A percentile compares a stretch with the other conserved stretches of the same genome.
Conservation (phyloP, 1,140 invertebrate genomes). For the Aphidius ervi region DNA sequence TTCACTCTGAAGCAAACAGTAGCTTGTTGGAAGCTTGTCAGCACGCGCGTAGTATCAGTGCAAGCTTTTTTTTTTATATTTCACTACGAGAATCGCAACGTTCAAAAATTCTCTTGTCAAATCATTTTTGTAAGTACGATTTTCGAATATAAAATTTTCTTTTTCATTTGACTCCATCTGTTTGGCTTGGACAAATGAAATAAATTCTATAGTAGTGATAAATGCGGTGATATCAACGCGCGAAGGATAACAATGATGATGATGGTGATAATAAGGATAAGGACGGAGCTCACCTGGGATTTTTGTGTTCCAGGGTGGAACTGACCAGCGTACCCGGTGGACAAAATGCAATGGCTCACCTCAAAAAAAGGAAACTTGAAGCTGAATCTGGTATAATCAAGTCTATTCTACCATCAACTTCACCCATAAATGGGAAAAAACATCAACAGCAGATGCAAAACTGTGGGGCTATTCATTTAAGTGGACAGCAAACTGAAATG, state of each 20-base stretch:
- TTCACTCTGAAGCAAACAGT: conserved; percentile 49
- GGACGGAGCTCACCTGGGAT: conserved; percentile 44
- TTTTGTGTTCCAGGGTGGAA: conserved; percentile 56
- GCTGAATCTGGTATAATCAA: conserved; percentile 46
- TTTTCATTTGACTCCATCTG: background rate
- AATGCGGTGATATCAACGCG: conserved; percentile 8
- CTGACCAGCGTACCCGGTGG: conserved; percentile 53
- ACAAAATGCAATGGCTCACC: conserved; percentile 55
- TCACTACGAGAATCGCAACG: background rate
- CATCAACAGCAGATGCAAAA: conserved; percentile 21
- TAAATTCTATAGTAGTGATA: background rate
- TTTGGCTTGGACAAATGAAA: too few species aligned
- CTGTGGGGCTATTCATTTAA: conserved; percentile 11
- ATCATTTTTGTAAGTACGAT: conserved; percentile 19
- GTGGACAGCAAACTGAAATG: conserved; percentile 45
- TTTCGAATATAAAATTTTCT: conserved; percentile 1
- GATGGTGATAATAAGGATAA: conserved; percentile 12
- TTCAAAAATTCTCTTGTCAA: too few species aligned
- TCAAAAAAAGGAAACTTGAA: conserved; percentile 59
- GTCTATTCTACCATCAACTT: conserved; percentile 39
- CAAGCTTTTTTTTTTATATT: background rate
- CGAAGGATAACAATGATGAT: conserved; percentile 8
- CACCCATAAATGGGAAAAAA: conserved; percentile 34
- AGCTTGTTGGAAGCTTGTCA: conserved; percentile 47
- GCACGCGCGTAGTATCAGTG: conserved; percentile 24